A percentile compares a stretch with the other conserved stretches of the same genome.
Conservation (phyloP, 2,113 vertebrate species). For the Bos taurus region DNA sequence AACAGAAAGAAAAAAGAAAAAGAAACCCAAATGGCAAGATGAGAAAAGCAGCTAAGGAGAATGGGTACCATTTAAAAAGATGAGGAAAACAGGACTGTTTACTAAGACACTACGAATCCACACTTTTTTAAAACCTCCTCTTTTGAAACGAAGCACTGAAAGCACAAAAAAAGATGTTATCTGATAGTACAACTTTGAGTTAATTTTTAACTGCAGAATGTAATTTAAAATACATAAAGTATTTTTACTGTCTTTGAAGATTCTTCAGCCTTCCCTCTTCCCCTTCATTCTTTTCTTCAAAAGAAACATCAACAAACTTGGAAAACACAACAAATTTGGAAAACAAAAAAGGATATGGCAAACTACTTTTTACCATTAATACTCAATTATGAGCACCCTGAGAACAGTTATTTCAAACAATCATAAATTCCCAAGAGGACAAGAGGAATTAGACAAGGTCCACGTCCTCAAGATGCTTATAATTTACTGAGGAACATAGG, state of each 20-base stretch:
- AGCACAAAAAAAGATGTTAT: neutral
- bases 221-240: neutral
- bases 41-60: conserved; percentile 11
- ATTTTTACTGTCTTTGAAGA: neutral
- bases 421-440: neutral
- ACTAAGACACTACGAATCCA: neutral
- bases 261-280: neutral
- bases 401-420: conserved; percentile 26
- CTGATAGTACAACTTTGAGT: neutral
- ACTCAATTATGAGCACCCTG: neutral
- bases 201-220: neutral
- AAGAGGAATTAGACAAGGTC: neutral
- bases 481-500: neutral
- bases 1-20: neutral
- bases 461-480: neutral
- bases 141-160: neutral
- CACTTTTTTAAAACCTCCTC: neutral
- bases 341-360: neutral
- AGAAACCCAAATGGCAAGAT: conserved; percentile 44
- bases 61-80: neutral
- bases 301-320: conserved; percentile 14
- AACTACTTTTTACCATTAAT: conserved; percentile 37
- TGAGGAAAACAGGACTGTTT: neutral
- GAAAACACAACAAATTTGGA: conserved; percentile 38
- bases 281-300: neutral